Conservation (phyloP, 1,140 invertebrate genomes). For the Achroia grisella region DNA sequence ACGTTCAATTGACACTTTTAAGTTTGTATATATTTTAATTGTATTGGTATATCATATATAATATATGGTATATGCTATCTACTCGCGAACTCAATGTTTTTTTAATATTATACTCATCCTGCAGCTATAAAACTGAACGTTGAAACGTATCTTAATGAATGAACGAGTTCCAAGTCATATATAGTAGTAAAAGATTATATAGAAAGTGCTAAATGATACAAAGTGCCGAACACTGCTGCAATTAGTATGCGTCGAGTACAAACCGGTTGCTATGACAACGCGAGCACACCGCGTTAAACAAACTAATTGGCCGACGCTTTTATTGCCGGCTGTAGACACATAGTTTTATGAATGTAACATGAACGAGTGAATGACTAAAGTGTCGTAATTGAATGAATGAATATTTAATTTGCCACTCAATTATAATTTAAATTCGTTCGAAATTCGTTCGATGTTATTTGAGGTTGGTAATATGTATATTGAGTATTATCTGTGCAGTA, state of each 20-base stretch:
- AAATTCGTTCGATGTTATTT: no score
- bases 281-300: slow-evolving; percentile 32
- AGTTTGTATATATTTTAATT: no score
- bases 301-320: slow-evolving; percentile 50
- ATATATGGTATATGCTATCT: no score
- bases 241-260: slow-evolving; percentile 33
- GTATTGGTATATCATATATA: no score
- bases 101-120: no score
- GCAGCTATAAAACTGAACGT: no score
- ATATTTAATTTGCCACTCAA: slow-evolving; percentile 9
- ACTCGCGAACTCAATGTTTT: no score
- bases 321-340: slow-evolving; percentile 29
- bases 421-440: slow-evolving; percentile 11
- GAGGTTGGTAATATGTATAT: no score
- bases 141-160: no score
- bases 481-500: neutral
- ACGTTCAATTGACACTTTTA: no score
- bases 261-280: slow-evolving; percentile 45
- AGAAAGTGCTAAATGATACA: slow-evolving; percentile 43
- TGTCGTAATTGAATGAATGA: slow-evolving; percentile 33
- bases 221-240: slow-evolving; percentile 34
- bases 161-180: no score
- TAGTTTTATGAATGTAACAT: slow-evolving; percentile 15
- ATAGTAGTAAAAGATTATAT: no score
- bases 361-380: slow-evolving; percentile 23